Conservation (phyloP, 2,797 vertebrate species). For the Chloroceryle inda region DNA sequence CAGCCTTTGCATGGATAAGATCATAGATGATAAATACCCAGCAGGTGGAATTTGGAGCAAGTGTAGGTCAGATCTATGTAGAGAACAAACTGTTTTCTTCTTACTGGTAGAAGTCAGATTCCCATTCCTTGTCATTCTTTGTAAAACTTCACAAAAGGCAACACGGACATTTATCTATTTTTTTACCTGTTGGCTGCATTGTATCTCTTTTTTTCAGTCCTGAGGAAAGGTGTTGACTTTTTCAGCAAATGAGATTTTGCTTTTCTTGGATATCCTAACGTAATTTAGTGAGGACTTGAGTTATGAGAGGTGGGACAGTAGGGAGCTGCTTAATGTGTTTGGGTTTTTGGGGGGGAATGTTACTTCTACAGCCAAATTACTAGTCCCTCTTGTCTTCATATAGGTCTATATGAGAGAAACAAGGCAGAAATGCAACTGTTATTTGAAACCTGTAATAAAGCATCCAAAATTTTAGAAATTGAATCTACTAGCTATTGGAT, state of each 20-base stretch:
- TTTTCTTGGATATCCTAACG: background rate
- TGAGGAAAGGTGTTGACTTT: background rate
- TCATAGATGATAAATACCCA: background rate
- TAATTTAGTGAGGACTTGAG: background rate
- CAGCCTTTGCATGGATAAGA: background rate
- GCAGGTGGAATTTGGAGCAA: background rate
- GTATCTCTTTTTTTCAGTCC: no score
- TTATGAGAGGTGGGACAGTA: background rate
- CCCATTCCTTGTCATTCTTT: background rate
- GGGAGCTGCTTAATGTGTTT: background rate
- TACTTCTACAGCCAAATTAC: background rate
- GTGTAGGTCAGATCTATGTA: background rate
- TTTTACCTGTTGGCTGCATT: background rate
- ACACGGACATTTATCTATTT: background rate
- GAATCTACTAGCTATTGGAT: background rate
- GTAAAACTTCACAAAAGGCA: background rate
- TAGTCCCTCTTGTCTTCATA: background rate
- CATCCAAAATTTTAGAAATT: background rate
- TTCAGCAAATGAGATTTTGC: background rate
- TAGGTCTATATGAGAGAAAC: background rate
- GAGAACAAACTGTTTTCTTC: background rate
- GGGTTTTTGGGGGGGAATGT: rapidly evolving
- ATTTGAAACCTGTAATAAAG: background rate
- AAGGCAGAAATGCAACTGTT: background rate
- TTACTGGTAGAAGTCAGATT: background rate